Conservation (phyloP, 2,797 vertebrate species). For the Lutjanus campechanus region DNA sequence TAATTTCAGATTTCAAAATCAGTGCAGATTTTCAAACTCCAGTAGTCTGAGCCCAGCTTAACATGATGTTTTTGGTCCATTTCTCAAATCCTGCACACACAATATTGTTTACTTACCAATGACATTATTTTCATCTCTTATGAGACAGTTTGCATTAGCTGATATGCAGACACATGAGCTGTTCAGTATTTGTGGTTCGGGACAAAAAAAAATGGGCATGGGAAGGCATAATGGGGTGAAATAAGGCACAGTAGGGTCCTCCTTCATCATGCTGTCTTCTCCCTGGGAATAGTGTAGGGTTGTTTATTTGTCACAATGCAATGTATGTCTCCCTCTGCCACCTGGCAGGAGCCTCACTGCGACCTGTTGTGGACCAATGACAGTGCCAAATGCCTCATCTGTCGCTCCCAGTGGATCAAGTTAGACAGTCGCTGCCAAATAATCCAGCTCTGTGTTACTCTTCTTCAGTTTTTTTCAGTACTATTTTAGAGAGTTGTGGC, state of each 20-base stretch:
- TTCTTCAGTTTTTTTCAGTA: conserved; percentile 39
- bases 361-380: conserved; percentile 79
- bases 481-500: conserved; percentile 53
- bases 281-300: conserved; percentile 59
- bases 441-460: conserved; percentile 59
- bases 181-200: conserved; percentile 26
- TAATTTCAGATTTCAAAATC: no score
- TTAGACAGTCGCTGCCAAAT: conserved; percentile 76
- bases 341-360: conserved; percentile 70
- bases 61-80: conserved; percentile 9
- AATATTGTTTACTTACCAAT: conserved; percentile 42
- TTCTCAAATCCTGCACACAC: conserved; percentile 12
- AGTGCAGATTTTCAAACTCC: no score
- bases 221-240: conserved; percentile 47
- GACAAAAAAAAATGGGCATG: conserved; percentile 43
- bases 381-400: conserved; percentile 76
- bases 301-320: conserved; percentile 76
- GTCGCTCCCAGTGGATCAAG: conserved; percentile 74
- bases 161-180: conserved; percentile 10
- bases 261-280: conserved; percentile 62
- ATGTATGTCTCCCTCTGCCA: conserved; percentile 67
- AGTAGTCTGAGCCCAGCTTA: no score
- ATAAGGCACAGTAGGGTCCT: conserved; percentile 62
- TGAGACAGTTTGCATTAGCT: conserved; percentile 41
- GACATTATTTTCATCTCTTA: conserved; percentile 25